A percentile compares a stretch with the other conserved stretches of the same genome.
Evolutionary conservation across 1,140 invertebrate genomes (phyloP).

Genomic region (Chelonus insularis): DNA sequence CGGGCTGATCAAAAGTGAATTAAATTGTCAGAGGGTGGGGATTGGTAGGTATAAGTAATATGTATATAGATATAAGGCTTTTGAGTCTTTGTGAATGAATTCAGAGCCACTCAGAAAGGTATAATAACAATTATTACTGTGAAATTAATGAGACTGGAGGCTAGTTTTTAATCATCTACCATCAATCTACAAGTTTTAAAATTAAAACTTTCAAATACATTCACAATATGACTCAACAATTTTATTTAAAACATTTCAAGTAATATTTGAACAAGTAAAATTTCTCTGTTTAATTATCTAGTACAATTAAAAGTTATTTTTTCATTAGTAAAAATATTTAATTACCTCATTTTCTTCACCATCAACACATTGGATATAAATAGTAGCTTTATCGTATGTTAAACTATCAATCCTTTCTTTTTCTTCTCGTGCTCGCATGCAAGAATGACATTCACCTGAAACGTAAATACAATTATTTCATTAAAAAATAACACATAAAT

Average conservation of each 20-base stretch:
- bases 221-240: slow-evolving; percentile 20
- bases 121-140: slow-evolving; percentile 50
- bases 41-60: background rate
- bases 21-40: background rate
- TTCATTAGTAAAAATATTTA: too few species aligned
- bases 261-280: too few species aligned
- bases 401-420: slow-evolving; percentile 51
- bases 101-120: slow-evolving; percentile 20
- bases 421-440: slow-evolving; percentile 48
- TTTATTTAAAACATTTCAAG: too few species aligned
- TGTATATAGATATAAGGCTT: slow-evolving; percentile 9
- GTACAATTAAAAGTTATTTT: too few species aligned
- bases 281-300: too few species aligned
- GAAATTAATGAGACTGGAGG: slow-evolving; percentile 40
- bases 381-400: slow-evolving; percentile 54
- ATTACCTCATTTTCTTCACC: slow-evolving; percentile 52
- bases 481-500: background rate
- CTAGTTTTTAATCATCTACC: slow-evolving; percentile 43
- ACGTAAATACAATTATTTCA: slow-evolving; percentile 28
- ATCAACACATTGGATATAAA: slow-evolving; percentile 53
- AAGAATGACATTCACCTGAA: slow-evolving; percentile 47
- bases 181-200: slow-evolving; percentile 36
- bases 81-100: slow-evolving; percentile 15
- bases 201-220: background rate
- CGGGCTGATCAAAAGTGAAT: slow-evolving; percentile 19